These are phyloP conservation scores for Lymantria monacha DNA, from an alignment of 2,888 invertebrate genomes.

Conservation along the genomic window DNA sequence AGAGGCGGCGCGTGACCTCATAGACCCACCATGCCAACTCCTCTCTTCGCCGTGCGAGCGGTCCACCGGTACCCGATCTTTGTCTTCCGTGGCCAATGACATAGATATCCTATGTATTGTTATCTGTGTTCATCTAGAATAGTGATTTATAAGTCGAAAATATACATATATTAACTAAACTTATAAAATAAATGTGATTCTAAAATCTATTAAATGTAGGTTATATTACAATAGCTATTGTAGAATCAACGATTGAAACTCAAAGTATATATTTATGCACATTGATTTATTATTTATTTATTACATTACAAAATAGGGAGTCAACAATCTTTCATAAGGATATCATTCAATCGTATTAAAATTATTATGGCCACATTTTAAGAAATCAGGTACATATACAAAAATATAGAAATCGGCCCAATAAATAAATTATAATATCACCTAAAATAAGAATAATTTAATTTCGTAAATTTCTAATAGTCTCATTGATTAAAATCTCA, in stretches of 20 bases:
- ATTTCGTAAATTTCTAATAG: constrained; percentile 68
- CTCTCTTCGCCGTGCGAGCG: no score
- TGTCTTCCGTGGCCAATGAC: no score
- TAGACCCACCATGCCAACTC: no score
- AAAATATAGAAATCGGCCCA: constrained; percentile 54
- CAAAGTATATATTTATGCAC: constrained; percentile 44
- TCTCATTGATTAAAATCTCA: constrained; percentile 70
- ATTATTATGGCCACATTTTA: constrained; percentile 78
- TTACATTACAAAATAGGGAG: constrained; percentile 70
- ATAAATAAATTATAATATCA: constrained; percentile 63
- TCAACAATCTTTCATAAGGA: constrained; percentile 63
- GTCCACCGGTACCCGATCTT: no score
- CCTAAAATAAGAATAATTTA: constrained; percentile 75
- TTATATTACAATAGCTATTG: no score
- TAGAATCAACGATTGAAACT: background rate
- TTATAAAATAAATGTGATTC: no score
- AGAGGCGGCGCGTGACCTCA: no score
- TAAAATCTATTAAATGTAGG: no score
- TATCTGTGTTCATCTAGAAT: no score
- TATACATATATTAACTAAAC: no score
- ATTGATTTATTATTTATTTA: constrained; percentile 75
- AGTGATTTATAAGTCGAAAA: no score
- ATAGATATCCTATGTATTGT: no score
- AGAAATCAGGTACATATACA: constrained; percentile 80
- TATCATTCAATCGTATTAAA: constrained; percentile 54